Evolutionary conservation across 2,888 invertebrate species (phyloP), one percentile per base, ranked within the genome.

Genomic region (Eupithecia abbreviata): DNA sequence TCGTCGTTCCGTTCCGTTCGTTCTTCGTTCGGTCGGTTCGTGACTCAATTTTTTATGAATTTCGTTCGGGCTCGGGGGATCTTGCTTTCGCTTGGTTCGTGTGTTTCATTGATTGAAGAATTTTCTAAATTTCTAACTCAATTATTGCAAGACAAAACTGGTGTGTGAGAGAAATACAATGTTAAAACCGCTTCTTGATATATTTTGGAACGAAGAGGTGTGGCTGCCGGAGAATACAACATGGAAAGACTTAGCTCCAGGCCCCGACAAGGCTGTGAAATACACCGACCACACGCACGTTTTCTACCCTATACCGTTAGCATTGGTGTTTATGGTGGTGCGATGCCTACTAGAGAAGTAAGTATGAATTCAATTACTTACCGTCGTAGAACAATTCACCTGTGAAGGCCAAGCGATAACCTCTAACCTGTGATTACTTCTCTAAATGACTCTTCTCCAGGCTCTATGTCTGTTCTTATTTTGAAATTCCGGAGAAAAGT

Each of bases 141-240:
- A 77, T 76, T 74, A 78, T 47, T 80, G 74, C 74, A 71, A 47
- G 42, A 70, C 47, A 51, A 65, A 43, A 41, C 2, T 47, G 41
- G 68, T 71, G 76, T 81, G 67, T 73, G 68, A 72, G 62, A 67
- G 76, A 79, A 77, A 75, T 15, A 81, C 73, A 78, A 89, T 95
- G 95, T 85, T 96, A 87, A 91, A 92, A 82, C 88, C 88, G 83
- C 82, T 95, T 77, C 87, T 96, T 82, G 91, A 94, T 81, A 88
- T 87, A 79, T 97, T 98, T 91, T 98, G 98, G 99, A 97, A 96
- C 89, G 97, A 98, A 89, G 93, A 96, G 88, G 96, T 99, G 90
- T 99, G 99, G 99, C 96, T 99, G 87, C 99, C 99, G 84, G 98
- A 98, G 80, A 98, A 98, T 91, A 96, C 96, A 82, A 98, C 98